Evolutionary conservation across 2,888 invertebrate species (phyloP), one percentile per base, ranked within the genome.

Genomic region (Subacronicta megacephala): DNA sequence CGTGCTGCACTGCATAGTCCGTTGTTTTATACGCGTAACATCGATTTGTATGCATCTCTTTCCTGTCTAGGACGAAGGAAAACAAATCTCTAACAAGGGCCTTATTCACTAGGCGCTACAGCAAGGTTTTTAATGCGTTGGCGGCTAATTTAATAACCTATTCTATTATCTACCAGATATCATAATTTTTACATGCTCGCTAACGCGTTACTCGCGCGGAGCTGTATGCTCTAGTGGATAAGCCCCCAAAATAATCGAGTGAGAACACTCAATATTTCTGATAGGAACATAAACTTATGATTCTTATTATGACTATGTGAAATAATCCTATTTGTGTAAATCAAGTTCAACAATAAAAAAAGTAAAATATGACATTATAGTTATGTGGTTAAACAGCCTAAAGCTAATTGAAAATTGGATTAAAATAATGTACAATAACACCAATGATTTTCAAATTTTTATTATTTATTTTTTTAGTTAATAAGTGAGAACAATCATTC

Each of bases 401-500:
- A 47, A 15, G 15, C 17, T 15, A 43, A 29, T 7, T 15, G 12
- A 5, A 3, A 7, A 26, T 16, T 9, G 15, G 5, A 56, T 12
- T 40, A 23, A 23, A 29, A 23, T 23, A 55, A 41, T 38, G 35
- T 55, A 54, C 23, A 54, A 31, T 45, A 52, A 54, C 12, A 60
- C 42, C 40, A 43, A 47, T 35, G 13, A 44, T 44, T 49, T 44
- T 31, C 12, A 6, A 35, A 46, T 37, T n/a, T n/a, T n/a, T 37
- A 49, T 31, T 47, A 44, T 43, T 53, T 62, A 72, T 54, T 56
- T 53, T 51, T 47, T 54, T 56, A 46, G 5, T 35, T 41, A 36
- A 7, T 63, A 62, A 60, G 49, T 58, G 38, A 72, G 54, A 75
- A 61, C 40, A 62, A 75, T 57, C 55, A 74, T 75, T 72, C 76